Evolutionary conservation across 2,113 vertebrate genomes (phyloP).

Genomic region (Geococcyx californianus): DNA sequence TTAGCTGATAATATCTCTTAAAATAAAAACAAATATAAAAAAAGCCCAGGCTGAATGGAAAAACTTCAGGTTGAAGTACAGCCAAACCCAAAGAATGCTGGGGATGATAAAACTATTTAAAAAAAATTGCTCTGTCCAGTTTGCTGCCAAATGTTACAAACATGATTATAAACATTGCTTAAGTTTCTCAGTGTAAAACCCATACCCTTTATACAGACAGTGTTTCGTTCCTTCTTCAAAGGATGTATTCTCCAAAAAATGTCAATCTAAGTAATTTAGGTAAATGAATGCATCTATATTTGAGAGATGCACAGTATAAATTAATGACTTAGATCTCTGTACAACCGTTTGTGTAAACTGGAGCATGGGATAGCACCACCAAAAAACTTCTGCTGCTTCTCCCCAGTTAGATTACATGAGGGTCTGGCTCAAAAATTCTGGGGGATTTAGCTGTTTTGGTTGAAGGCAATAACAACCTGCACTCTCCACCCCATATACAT

Average conservation of each 20-base stretch:
- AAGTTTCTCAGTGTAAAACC: slow-evolving; percentile 28
- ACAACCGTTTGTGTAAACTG: neutral
- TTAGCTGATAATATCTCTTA: slow-evolving; percentile 3
- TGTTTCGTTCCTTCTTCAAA: slow-evolving; percentile 8
- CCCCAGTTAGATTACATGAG: neutral
- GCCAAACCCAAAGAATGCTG: slow-evolving; percentile 50
- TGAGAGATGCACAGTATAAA: neutral
- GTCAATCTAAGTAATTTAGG: neutral
- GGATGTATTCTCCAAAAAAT: neutral
- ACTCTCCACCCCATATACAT: neutral
- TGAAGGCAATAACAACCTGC: neutral
- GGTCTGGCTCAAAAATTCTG: neutral
- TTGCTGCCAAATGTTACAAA: slow-evolving; percentile 41
- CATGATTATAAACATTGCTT: slow-evolving; percentile 6
- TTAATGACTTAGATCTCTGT: neutral
- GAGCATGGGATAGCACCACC: neutral
- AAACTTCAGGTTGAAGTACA: slow-evolving; percentile 31
- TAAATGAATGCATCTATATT: neutral
- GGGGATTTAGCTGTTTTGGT: neutral
- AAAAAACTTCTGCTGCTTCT: neutral
- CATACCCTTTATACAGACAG: neutral
- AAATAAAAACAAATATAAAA: slow-evolving; percentile 13
- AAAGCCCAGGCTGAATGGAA: slow-evolving; percentile 14
- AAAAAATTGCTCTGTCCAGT: slow-evolving; percentile 20
- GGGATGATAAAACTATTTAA: slow-evolving; percentile 31